Evolutionary conservation across 64 coral and sea anemone species (phyloP).

Genomic region (Porites australiensis): DNA sequence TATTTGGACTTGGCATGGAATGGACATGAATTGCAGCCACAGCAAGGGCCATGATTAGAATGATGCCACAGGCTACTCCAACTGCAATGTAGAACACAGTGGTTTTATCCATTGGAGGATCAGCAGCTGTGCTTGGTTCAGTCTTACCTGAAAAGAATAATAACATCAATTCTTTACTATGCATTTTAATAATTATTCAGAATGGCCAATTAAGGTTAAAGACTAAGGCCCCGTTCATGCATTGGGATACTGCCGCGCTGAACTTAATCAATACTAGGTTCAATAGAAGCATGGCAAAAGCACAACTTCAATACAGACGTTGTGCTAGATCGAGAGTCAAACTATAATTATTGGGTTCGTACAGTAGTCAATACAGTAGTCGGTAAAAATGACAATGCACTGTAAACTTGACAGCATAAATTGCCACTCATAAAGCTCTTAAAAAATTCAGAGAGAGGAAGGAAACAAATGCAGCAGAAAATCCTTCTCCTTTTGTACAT

Average conservation of each 20-base stretch:
- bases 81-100: constrained; percentile 96
- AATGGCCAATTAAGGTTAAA: not conserved
- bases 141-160: constrained; percentile 7
- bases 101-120: constrained; percentile 77
- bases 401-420: not conserved
- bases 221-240: constrained; percentile 18
- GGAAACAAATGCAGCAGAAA: constrained; percentile 41
- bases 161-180: not conserved
- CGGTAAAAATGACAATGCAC: not conserved
- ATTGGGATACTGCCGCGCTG: constrained; percentile 10
- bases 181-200: not conserved
- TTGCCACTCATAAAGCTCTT: constrained; percentile 40
- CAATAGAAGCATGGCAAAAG: too few relatives aligned
- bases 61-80: constrained; percentile 90
- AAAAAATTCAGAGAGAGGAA: constrained; percentile 50
- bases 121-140: not conserved
- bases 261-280: not conserved
- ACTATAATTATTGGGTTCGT: not conserved
- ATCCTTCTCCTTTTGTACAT: constrained; percentile 48
- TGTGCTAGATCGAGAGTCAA: not conserved
- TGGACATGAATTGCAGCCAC: constrained; percentile 93
- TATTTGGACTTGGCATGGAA: constrained; percentile 86
- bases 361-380: not conserved
- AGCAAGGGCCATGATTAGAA: constrained; percentile 89
- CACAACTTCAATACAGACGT: too few relatives aligned